A percentile compares a stretch with the other conserved stretches of the same genome.
Conservation (phyloP, 2,113 vertebrate species). For the Dipodomys ordii region DNA sequence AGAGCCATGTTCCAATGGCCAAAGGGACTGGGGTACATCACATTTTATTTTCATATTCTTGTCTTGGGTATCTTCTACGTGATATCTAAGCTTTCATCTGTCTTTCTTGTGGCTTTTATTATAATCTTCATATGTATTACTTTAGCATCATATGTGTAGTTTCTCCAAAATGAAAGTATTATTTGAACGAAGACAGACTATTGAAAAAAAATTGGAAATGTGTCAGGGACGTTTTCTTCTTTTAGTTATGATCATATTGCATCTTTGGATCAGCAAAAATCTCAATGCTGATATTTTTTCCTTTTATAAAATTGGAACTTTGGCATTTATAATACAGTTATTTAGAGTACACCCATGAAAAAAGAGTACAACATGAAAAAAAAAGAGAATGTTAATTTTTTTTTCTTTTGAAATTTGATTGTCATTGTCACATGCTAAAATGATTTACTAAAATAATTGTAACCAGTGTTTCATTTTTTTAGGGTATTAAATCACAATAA, state of each 20-base stretch:
- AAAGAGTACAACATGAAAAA: not conserved
- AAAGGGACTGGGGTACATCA: not conserved
- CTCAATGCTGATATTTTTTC: not conserved
- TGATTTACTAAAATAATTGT: not conserved
- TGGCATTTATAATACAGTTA: not conserved
- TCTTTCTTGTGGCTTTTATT: not conserved
- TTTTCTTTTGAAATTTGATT: not conserved
- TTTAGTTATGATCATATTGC: not conserved
- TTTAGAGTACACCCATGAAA: not conserved
- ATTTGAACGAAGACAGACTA: slow-evolving; percentile 15
- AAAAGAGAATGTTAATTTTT: not conserved
- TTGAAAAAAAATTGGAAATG: not conserved
- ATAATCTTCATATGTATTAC: not conserved
- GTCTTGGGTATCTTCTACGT: not conserved
- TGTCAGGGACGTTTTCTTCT: not conserved
- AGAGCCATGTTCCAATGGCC: not conserved
- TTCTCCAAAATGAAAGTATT: not conserved
- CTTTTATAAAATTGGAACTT: not conserved
- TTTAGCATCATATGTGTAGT: not conserved
- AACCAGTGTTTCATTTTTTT: slow-evolving; percentile 5
- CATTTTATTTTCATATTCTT: not conserved
- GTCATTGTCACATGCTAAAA: not conserved
- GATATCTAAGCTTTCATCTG: not conserved
- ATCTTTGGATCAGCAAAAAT: not conserved
- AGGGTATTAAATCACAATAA: not conserved